Evolutionary conservation across 2,797 vertebrate species (phyloP).

Genomic region (Simalia tracyae): DNA sequence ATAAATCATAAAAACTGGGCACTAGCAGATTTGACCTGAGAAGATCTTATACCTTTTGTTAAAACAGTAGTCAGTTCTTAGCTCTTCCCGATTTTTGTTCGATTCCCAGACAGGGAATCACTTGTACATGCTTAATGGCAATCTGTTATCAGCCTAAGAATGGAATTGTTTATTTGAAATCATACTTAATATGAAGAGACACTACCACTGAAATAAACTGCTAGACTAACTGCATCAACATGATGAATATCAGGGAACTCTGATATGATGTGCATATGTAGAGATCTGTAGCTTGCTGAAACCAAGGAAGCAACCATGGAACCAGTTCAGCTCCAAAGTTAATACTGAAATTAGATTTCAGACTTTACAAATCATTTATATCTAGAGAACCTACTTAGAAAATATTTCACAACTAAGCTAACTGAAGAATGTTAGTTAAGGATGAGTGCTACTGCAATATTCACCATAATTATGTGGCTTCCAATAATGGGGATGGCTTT

Average conservation of each 20-base stretch:
- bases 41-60: slow-evolving; percentile 51
- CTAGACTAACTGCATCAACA: slow-evolving; percentile 52
- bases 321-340: slow-evolving; percentile 23
- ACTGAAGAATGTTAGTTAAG: slow-evolving; percentile 33
- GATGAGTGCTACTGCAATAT: slow-evolving; percentile 11
- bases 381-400: slow-evolving; percentile 22
- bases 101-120: not conserved
- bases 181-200: slow-evolving; percentile 7
- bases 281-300: slow-evolving; percentile 53
- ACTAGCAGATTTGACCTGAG: slow-evolving; percentile 62
- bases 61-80: slow-evolving; percentile 53
- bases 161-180: slow-evolving; percentile 36
- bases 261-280: slow-evolving; percentile 57
- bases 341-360: slow-evolving; percentile 40
- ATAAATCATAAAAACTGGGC: slow-evolving; percentile 70
- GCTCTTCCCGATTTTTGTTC: slow-evolving; percentile 51
- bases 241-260: slow-evolving; percentile 47
- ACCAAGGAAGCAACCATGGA: slow-evolving; percentile 26
- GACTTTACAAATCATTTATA: slow-evolving; percentile 41
- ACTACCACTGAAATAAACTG: slow-evolving; percentile 51
- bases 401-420: slow-evolving; percentile 35
- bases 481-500: slow-evolving; percentile 46
- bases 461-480: slow-evolving; percentile 48
- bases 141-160: not conserved
- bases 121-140: not conserved